Base-by-base conservation (phyloP, 1,140 invertebrate genomes). In the Caerostris darwini region DNA sequence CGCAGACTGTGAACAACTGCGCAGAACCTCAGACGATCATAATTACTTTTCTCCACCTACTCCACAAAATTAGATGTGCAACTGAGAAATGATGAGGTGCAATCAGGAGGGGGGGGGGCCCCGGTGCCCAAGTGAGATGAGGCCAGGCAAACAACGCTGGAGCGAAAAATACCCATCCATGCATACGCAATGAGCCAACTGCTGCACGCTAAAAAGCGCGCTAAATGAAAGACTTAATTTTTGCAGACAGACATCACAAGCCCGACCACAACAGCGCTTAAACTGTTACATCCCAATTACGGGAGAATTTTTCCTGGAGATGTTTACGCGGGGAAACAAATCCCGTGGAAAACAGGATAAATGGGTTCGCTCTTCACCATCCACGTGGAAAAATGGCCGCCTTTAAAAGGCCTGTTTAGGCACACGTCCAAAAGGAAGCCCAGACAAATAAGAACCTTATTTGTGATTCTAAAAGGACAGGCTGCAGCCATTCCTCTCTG, bases 371-470 rank as follows among this genome's bases (percentile, higher is more conserved):
- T 77, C 71, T 12, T 77, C 50, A 34, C 53, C 71, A 77, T 77
- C 53, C 71, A 50, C 8, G 71, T 77, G 71, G 71, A 77, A 77
- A 77, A 77, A 77, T 77, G 50, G 71, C 34, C 3, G 3, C 7
- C 34, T 34, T 77, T 77, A 77, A 77, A 77, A 77, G 71, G 71
- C 34, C 71, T 77, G 71, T 77, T 77, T 77, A 77, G 71, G 71
- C 34, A 12, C 8, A 77, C 14, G 71, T 77, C 71, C 71, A 77
- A 77, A 77, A 77, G 50, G 71, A 50, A 34, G 2, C 0, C 34
- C 34, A 34, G 34, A 34, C 34, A 34, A 34, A 34, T 34, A 2
- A 34, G 34, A 34, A 2, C 0, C 34, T 34, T 34, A 34, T 34
- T 34, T 34, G 34, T 1, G 34, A 34, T 34, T 34, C 34, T 34